Conservation (phyloP, 2,113 vertebrate genomes). For the Coryphaenoides rupestris region DNA sequence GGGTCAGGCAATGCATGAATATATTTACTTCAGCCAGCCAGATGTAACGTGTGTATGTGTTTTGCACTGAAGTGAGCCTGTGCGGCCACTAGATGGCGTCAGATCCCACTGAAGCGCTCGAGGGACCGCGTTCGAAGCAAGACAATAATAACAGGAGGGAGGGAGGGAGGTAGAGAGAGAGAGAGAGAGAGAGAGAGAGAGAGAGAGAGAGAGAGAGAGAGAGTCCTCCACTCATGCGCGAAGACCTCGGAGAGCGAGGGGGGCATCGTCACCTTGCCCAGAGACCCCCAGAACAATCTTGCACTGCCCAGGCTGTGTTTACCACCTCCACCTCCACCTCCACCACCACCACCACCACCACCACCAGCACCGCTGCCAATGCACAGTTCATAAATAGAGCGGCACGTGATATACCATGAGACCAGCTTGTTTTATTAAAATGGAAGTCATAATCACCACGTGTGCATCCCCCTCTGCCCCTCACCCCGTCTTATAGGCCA, state of each 20-base stretch:
- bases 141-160: conserved; percentile 47
- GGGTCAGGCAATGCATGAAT: too few relatives aligned
- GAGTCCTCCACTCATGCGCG: conserved; percentile 29
- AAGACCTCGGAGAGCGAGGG: conserved; percentile 30
- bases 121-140: conserved; percentile 37
- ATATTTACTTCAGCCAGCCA: too few relatives aligned
- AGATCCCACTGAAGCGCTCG: conserved; percentile 71
- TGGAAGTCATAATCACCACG: conserved; percentile 54
- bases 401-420: conserved; percentile 38
- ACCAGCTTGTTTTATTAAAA: conserved; percentile 63
- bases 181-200: too few relatives aligned
- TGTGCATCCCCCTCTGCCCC: conserved; percentile 34
- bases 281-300: conserved; percentile 41
- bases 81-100: conserved; percentile 78
- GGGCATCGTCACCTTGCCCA: conserved; percentile 35
- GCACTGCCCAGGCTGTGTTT: conserved; percentile 25
- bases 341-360: conserved; percentile 6
- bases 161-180: too few relatives aligned
- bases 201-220: too few relatives aligned
- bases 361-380: conserved; percentile 11
- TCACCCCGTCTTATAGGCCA: conserved; percentile 41
- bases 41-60: neutral
- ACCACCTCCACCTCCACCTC: conserved; percentile 11
- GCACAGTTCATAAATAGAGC: conserved; percentile 42
- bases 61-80: conserved; percentile 44